Conservation (phyloP, 1,140 invertebrate genomes). For the Trinorchestia longiramus region DNA sequence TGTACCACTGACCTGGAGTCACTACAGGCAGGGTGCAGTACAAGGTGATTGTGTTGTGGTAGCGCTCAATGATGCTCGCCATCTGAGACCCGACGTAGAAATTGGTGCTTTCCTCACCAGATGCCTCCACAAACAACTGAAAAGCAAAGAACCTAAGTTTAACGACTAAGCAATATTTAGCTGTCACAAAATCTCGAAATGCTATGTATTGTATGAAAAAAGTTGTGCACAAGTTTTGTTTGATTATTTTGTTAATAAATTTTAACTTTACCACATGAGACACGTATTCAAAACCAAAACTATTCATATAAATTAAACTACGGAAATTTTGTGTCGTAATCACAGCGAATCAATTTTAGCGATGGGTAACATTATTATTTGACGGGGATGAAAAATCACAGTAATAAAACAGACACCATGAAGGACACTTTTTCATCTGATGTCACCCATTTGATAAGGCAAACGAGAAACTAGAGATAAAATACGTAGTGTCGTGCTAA, state of each 20-base stretch:
- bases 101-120: constrained; percentile 59
- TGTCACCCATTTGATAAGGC: not conserved
- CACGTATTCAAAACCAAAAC: too few relatives aligned
- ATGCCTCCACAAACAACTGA: constrained; percentile 74
- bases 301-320: not conserved
- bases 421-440: not conserved
- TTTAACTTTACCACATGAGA: not conserved
- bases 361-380: not conserved
- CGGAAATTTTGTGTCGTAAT: not conserved
- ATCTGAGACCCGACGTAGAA: constrained; percentile 64
- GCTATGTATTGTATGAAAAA: not conserved
- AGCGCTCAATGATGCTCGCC: constrained; percentile 63
- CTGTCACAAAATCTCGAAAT: not conserved
- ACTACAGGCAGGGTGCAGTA: constrained; percentile 65
- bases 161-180: not conserved
- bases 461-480: not conserved
- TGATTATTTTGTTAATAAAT: not conserved
- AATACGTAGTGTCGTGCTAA: too few relatives aligned
- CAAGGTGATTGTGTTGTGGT: constrained; percentile 66
- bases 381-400: not conserved
- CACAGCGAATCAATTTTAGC: not conserved
- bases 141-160: constrained; percentile 57
- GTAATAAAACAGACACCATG: not conserved
- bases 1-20: constrained; percentile 59
- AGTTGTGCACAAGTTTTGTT: not conserved